A percentile compares a stretch with the other conserved stretches of the same genome.
phyloP scores from a whole-genome alignment of 2,888 invertebrate species.

The Cheilosia pagana region DNA sequence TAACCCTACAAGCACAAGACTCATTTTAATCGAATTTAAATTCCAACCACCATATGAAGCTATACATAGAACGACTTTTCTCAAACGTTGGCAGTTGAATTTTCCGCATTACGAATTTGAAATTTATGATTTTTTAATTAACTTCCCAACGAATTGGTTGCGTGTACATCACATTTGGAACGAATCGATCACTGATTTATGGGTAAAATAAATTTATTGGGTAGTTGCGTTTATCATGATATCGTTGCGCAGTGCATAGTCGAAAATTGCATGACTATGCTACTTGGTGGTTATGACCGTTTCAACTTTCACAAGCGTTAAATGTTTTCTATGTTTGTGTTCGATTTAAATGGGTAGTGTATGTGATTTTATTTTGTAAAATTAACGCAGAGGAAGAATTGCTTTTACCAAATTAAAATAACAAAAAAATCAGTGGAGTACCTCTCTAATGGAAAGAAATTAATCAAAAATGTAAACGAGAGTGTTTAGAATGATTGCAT shows the following conservation, averaged over 20 bases:
- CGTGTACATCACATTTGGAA: slow-evolving; percentile 58
- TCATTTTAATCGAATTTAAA: slow-evolving; percentile 41
- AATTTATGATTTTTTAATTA: slow-evolving; percentile 83
- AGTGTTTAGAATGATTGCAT: too few species aligned
- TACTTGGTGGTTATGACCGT: too few species aligned
- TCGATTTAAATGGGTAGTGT: too few species aligned
- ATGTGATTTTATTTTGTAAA: too few species aligned
- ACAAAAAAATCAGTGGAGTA: too few species aligned
- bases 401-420: too few species aligned
- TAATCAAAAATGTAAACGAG: too few species aligned
- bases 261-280: background rate
- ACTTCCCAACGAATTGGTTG: slow-evolving; percentile 78
- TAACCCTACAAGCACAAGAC: slow-evolving; percentile 8
- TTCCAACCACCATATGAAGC: slow-evolving; percentile 9
- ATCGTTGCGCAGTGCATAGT: slow-evolving; percentile 6
- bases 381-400: too few species aligned
- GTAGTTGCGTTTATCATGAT: slow-evolving; percentile 31
- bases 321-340: too few species aligned
- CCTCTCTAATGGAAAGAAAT: too few species aligned
- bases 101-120: slow-evolving; percentile 50
- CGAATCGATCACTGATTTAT: slow-evolving; percentile 66
- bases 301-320: too few species aligned
- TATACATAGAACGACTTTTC: background rate
- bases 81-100: slow-evolving; percentile 42
- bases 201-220: slow-evolving; percentile 44